Conservation (phyloP, 2,888 invertebrate species). For the Ophraella communa region DNA sequence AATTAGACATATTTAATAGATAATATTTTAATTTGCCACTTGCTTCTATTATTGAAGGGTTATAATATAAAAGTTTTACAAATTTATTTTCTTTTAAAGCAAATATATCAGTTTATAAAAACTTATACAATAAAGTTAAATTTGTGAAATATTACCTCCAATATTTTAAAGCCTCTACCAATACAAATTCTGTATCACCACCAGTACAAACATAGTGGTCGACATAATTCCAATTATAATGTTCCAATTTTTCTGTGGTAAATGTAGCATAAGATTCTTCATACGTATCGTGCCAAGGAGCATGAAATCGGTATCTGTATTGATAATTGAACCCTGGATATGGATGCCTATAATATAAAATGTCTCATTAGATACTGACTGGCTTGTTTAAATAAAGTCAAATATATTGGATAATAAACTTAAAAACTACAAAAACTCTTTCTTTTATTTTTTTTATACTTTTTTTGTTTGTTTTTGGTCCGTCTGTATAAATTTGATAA, state of each 20-base stretch:
- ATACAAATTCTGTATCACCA: conserved; percentile 86
- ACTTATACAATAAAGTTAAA: background rate
- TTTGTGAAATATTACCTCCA: conserved; percentile 51
- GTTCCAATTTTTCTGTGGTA: conserved; percentile 92
- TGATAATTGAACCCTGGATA: conserved; percentile 92
- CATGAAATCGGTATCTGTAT: conserved; percentile 91
- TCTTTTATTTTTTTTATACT: too few species aligned
- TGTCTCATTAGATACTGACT: too few species aligned
- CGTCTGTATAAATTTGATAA: too few species aligned
- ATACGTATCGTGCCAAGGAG: conserved; percentile 90
- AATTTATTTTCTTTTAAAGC: too few species aligned
- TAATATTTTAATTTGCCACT: too few species aligned
- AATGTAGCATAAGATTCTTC: conserved; percentile 95
- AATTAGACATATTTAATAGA: too few species aligned
- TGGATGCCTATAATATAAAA: conserved; percentile 74
- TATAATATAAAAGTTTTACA: too few species aligned
- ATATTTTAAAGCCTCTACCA: conserved; percentile 77
- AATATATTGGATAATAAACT: too few species aligned
- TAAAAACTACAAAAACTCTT: too few species aligned
- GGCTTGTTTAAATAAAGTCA: too few species aligned
- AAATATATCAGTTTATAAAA: background rate
- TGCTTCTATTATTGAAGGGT: too few species aligned
- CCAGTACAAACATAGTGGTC: conserved; percentile 96
- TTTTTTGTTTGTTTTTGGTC: too few species aligned
- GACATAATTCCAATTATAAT: conserved; percentile 97